Percentiles rank a stretch among this genome's conserved stretches.
Evolutionary conservation across 2,888 invertebrate genomes (phyloP).

Genomic region (Agrochola lota): DNA sequence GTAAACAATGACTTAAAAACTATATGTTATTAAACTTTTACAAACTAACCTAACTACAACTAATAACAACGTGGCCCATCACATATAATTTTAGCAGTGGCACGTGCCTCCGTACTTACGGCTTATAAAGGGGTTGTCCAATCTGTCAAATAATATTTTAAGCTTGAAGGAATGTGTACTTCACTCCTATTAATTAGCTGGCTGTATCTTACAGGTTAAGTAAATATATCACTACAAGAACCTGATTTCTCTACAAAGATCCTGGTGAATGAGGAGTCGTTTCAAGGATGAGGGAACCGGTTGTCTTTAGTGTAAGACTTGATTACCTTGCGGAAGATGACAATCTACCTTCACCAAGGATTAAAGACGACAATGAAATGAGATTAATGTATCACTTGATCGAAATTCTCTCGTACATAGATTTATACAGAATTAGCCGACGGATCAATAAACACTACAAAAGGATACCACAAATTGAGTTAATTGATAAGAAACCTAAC

Average conservation of each 20-base stretch:
- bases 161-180: not conserved
- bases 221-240: not conserved
- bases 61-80: not conserved
- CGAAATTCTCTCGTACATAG: not conserved
- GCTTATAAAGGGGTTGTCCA: not conserved
- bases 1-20: not conserved
- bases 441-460: constrained; percentile 31
- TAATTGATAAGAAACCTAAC: constrained; percentile 63
- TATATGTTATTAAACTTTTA: not conserved
- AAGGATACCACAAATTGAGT: constrained; percentile 46
- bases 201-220: not conserved
- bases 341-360: constrained; percentile 1
- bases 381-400: no score
- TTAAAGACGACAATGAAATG: not conserved
- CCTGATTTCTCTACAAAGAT: constrained; percentile 3
- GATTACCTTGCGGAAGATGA: constrained; percentile 23
- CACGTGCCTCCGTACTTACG: not conserved
- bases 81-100: not conserved
- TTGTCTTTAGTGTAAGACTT: constrained; percentile 4
- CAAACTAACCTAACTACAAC: not conserved
- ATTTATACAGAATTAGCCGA: not conserved
- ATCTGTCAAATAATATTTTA: no score
- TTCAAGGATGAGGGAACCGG: constrained; percentile 28
- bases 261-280: not conserved
- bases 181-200: not conserved